Evolutionary conservation across 2,888 invertebrate genomes (phyloP), one percentile per base, ranked within the genome.

Genomic region (Lymantria monacha): DNA sequence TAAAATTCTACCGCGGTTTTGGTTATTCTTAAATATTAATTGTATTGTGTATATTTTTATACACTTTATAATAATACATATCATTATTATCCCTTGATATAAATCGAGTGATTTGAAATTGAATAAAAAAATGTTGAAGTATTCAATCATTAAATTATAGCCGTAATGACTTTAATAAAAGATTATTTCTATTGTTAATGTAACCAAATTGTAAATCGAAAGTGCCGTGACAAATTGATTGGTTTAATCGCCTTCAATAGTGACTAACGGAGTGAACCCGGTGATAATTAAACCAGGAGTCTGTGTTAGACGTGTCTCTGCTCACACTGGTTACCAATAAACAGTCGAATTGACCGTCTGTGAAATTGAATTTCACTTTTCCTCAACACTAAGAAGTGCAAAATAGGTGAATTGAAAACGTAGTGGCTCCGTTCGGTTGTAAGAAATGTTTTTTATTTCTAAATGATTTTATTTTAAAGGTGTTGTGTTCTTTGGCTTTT

Each of bases 141-240:
- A n/a, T n/a, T n/a, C n/a, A n/a, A n/a, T n/a, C n/a, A n/a, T n/a
- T n/a, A n/a, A n/a, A n/a, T n/a, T n/a, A n/a, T n/a, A n/a, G n/a
- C n/a, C n/a, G n/a, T n/a, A 22, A 22, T 3, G 2, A 22, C 2
- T 22, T 22, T 22, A 22, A 5, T 22, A 22, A 22, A 22, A 22
- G 22, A 22, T 22, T 22, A 5, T 22, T 22, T 22, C 22, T 22
- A 22, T 5, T 22, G 22, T 22, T 22, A 22, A 22, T 2, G 22
- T 22, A n/a, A 22, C 22, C 22, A 22, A 22, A 61, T 59, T 57
- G 68, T 61, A 56, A 62, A 61, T 57, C 56, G 61, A 68, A 62
- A 70, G 55, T 55, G 51, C 60, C 58, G 68, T 69, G 70, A 69
- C 70, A 68, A 71, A 72, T 71, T 68, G 70, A 68, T 64, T 65